Evolutionary conservation across 64 coral and sea anemone species (phyloP).

Genomic region (Pachyseris speciosa): DNA sequence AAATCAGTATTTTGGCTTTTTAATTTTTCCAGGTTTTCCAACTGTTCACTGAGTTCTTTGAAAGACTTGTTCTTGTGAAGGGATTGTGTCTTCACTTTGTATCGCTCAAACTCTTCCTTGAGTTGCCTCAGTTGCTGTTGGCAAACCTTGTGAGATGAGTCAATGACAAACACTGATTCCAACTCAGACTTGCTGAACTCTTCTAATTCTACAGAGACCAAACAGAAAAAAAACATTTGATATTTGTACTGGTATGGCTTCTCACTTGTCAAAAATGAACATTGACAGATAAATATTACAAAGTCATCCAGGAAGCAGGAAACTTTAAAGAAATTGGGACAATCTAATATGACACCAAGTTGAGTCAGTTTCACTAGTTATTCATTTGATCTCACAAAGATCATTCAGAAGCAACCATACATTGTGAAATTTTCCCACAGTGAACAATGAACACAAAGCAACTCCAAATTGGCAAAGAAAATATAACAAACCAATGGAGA

Average conservation of each 20-base stretch:
- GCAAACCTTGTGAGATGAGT: slow-evolving; percentile 92
- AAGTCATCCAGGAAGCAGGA: too few species aligned
- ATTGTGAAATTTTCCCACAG: too few species aligned
- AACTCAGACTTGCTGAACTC: slow-evolving; percentile 93
- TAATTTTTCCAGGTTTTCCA: slow-evolving; percentile 72
- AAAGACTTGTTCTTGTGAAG: slow-evolving; percentile 63
- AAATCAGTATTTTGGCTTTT: slow-evolving; percentile 73
- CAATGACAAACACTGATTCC: slow-evolving; percentile 79
- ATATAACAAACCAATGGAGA: too few species aligned
- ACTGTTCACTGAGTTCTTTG: slow-evolving; percentile 63
- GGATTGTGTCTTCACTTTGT: slow-evolving; percentile 63
- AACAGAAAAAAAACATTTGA: not conserved
- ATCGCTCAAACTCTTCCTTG: slow-evolving; percentile 93
- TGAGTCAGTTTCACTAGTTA: too few species aligned
- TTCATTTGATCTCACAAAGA: too few species aligned
- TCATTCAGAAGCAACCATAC: too few species aligned
- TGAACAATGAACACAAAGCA: too few species aligned
- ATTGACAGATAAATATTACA: too few species aligned
- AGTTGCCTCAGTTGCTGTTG: slow-evolving; percentile 89
- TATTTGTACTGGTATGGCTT: not conserved
- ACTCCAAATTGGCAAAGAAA: too few species aligned
- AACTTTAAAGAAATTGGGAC: too few species aligned
- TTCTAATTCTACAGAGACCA: slow-evolving; percentile 65
- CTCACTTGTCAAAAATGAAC: not conserved
- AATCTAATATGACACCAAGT: too few species aligned